Base-by-base conservation (phyloP, 2,797 vertebrate genomes). In the Anniella stebbinsi region DNA sequence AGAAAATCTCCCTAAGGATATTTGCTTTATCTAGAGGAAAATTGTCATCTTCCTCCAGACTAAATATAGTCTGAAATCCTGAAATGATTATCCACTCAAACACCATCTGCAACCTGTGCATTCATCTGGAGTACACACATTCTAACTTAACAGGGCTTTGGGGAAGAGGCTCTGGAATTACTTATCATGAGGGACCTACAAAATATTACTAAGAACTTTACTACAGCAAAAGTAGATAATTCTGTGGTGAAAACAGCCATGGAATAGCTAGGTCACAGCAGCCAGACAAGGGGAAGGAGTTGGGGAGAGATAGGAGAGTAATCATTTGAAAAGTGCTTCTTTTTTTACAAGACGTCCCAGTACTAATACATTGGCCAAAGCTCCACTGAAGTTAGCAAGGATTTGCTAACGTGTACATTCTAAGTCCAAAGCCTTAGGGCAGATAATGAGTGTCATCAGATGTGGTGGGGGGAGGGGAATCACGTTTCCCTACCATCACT, bases 101-200 rank as follows among this genome's bases (percentile, higher is more conserved):
- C 93, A 94, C 94, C 94, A 96, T 94, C 94, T 96, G 94, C 86
- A 94, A 93, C 93, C 88, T 92, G 94, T 92, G 92, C 93, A 94
- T 93, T 95, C 95, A 93, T 92, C 93, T 93, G 91, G 93, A 95
- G 95, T 92, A 91, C 90, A 93, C 92, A 93, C 93, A 94, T 95
- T 60, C 94, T 95, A 93, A 93, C 93, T 45, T 95, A 94, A 94
- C 91, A 96, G 92, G 88, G 93, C 94, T 92, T 0, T 93, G 93
- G 94, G 94, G 94, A 94, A 94, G 86, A 87, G 91, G 81, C 60
- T 89, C 86, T 48, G 54, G 92, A 92, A 90, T 89, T 95, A 95
- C 3, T 67, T 77, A 69, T 77, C 25, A 93, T 95, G 95, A 93
- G 88, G 92, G 70, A 87, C 87, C 92, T 72, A 41, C 89, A 15